These are phyloP conservation scores for Cryptus viduatorius DNA, from an alignment of 2,888 invertebrate species.

Conservation along the genomic window DNA sequence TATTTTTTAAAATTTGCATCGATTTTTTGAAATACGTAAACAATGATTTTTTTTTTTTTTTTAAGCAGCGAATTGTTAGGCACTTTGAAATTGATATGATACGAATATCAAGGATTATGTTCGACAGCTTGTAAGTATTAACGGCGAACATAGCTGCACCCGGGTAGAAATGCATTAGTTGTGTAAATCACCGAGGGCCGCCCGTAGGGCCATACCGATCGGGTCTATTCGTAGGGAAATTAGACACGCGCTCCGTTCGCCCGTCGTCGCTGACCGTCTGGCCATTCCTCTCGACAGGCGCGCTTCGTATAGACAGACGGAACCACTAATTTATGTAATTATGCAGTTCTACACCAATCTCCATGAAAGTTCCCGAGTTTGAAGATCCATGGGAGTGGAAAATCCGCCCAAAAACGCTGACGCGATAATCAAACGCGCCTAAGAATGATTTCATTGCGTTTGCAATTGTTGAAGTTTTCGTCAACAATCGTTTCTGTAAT, in stretches of 20 bases:
- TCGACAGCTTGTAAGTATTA: slow-evolving; percentile 79
- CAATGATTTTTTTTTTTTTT: background rate
- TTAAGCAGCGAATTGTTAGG: background rate
- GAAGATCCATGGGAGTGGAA: slow-evolving; percentile 15
- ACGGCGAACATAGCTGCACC: slow-evolving; percentile 67
- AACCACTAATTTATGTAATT: slow-evolving; percentile 80
- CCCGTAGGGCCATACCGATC: slow-evolving; percentile 76
- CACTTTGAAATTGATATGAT: background rate
- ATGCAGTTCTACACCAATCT: slow-evolving; percentile 65
- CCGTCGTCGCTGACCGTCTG: slow-evolving; percentile 64
- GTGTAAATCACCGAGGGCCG: slow-evolving; percentile 79
- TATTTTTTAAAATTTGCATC: too few species aligned
- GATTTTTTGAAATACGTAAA: too few species aligned
- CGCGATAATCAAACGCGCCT: slow-evolving; percentile 5
- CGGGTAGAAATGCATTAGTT: slow-evolving; percentile 73
- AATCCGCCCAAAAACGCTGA: slow-evolving; percentile 19
- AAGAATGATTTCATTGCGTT: slow-evolving; percentile 19
- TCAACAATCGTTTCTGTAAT: background rate
- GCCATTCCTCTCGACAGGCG: slow-evolving; percentile 46
- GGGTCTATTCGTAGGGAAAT: slow-evolving; percentile 81
- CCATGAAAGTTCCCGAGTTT: slow-evolving; percentile 44
- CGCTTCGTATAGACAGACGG: slow-evolving; percentile 61
- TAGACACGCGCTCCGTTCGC: slow-evolving; percentile 78
- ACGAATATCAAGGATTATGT: slow-evolving; percentile 76
- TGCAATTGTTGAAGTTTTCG: background rate